Conservation (phyloP, 2,888 invertebrate genomes). For the Nineta flava region DNA sequence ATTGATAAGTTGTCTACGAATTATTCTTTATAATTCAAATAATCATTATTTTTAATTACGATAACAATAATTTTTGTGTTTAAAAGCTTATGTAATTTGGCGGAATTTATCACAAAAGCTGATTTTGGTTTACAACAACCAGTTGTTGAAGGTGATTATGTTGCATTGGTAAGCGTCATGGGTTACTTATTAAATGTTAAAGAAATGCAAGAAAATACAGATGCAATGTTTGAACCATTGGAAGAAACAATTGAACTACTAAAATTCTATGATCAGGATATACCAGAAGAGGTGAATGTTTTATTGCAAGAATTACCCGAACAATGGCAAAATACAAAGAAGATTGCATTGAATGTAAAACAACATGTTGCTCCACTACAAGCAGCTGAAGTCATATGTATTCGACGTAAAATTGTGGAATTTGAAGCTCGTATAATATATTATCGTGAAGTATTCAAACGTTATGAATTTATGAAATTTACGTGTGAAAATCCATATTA, state of each 20-base stretch:
- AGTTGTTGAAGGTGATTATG: constrained; percentile 78
- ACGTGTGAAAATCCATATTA: constrained; percentile 57
- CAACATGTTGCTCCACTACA: constrained; percentile 91
- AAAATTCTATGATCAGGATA: constrained; percentile 90
- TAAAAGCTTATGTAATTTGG: constrained; percentile 61
- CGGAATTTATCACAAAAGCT: constrained; percentile 74
- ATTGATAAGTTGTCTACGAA: too few species aligned
- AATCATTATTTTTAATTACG: too few species aligned
- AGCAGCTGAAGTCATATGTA: constrained; percentile 83
- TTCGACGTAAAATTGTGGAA: constrained; percentile 67
- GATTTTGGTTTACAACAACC: constrained; percentile 73
- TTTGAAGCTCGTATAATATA: constrained; percentile 73
- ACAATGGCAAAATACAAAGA: constrained; percentile 91
- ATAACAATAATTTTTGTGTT: too few species aligned
- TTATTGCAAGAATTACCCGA: constrained; percentile 84
- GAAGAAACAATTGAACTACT: constrained; percentile 84
- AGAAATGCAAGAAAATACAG: constrained; percentile 72
- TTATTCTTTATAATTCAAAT: too few species aligned
- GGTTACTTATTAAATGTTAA: constrained; percentile 83
- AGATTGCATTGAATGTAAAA: constrained; percentile 76
- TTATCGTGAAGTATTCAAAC: constrained; percentile 78
- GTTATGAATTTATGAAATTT: constrained; percentile 60
- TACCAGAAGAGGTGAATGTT: constrained; percentile 90
- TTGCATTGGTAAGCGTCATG: constrained; percentile 83
- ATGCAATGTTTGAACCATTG: constrained; percentile 91